Conservation (phyloP, 2,797 vertebrate species). For the Amniataba percoides region DNA sequence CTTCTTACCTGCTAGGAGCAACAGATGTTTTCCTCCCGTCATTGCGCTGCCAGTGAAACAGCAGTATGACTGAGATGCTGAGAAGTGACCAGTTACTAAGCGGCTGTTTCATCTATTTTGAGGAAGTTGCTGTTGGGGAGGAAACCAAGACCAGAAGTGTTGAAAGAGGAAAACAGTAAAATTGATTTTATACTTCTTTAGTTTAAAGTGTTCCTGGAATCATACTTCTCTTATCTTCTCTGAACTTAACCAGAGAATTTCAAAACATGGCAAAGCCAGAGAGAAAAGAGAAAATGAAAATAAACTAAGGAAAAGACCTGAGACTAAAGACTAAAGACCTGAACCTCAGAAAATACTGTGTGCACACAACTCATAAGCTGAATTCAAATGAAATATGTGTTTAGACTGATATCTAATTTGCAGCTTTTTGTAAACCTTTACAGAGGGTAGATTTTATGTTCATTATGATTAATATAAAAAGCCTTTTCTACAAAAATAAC, state of each 20-base stretch:
- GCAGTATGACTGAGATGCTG: not conserved
- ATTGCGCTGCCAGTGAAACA: not conserved
- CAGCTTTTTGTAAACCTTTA: not conserved
- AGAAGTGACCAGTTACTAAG: not conserved
- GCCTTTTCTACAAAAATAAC: not conserved
- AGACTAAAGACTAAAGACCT: not conserved
- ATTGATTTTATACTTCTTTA: no score
- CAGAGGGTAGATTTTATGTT: not conserved
- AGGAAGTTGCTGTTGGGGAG: slow-evolving; percentile 26
- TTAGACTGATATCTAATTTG: not conserved
- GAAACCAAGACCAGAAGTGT: not conserved
- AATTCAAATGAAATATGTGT: not conserved
- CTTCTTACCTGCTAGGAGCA: slow-evolving; percentile 65
- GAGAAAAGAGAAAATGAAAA: no score
- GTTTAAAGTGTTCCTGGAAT: not conserved
- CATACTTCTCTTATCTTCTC: not conserved
- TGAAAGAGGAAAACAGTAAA: not conserved
- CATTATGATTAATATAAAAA: not conserved
- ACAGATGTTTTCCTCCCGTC: slow-evolving; percentile 31
- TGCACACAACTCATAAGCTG: no score
- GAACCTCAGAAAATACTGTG: not conserved
- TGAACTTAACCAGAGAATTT: not conserved
- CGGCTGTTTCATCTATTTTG: not conserved
- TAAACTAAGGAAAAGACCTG: no score
- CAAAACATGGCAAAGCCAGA: not conserved